These are phyloP conservation scores for Etheostoma cragini DNA, from an alignment of 2,113 vertebrate species.

Conservation along the genomic window DNA sequence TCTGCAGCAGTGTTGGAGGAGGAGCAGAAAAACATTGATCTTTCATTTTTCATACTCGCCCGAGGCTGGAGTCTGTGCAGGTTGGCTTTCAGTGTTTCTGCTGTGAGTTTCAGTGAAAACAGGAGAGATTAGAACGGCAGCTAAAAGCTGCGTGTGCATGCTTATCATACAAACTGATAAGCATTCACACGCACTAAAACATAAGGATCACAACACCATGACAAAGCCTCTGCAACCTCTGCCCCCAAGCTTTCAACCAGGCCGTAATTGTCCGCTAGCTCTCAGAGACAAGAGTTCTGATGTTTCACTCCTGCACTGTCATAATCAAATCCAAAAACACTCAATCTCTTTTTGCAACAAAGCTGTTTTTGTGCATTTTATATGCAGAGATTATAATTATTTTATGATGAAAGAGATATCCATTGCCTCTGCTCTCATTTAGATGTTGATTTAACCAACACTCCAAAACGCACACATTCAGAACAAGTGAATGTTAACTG, in stretches of 20 bases:
- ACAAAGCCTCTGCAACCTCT: conserved; percentile 40
- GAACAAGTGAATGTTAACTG: not conserved
- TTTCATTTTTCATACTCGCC: conserved; percentile 69
- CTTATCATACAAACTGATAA: conserved; percentile 32
- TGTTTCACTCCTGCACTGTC: not conserved
- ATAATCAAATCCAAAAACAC: conserved; percentile 28
- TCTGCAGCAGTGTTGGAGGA: conserved; percentile 43
- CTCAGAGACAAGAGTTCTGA: conserved; percentile 14
- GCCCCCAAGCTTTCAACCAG: conserved; percentile 29
- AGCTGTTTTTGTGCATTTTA: conserved; percentile 19
- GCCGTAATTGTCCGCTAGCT: not conserved
- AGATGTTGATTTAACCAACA: conserved; percentile 11
- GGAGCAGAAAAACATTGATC: conserved; percentile 44
- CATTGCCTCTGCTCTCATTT: not conserved
- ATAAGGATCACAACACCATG: conserved; percentile 25
- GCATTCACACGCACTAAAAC: not conserved
- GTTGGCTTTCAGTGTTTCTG: conserved; percentile 44
- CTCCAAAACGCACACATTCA: conserved; percentile 13
- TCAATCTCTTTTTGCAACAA: not conserved
- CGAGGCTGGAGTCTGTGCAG: conserved; percentile 38
- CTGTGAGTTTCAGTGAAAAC: conserved; percentile 34
- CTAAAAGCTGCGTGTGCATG: conserved; percentile 25
- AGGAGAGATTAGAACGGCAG: conserved; percentile 31
- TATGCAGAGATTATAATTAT: conserved; percentile 8
- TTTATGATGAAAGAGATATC: conserved; percentile 11